Evolutionary conservation across 2,797 vertebrate genomes (phyloP), one percentile per base, ranked within the genome.

Genomic region (Spondyliosoma cantharus): DNA sequence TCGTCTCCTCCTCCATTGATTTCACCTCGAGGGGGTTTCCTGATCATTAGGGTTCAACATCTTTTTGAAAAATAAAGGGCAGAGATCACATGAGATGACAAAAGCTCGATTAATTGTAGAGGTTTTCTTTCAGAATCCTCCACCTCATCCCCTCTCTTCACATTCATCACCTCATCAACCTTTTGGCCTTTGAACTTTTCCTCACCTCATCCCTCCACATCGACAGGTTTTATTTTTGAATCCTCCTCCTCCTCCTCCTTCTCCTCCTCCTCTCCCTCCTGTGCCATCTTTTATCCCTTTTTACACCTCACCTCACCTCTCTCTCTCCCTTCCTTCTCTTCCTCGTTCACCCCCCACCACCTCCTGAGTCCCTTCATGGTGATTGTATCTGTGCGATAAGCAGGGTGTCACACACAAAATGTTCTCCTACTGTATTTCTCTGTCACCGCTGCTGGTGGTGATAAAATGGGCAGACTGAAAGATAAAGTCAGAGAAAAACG

Each of bases 391-490:
- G 56, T 4, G 62, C 83, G 84, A 91, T 91, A 85, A 91, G 80
- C 65, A 16, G 52, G 61, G 82, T 87, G 87, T 90, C 91, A 89
- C 88, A 89, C 87, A 84, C 20, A 1, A 88, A 89, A 87, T 91
- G 85, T 80, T 85, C 74, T 79, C 78, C 87, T 87, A 37, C 37
- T 9, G 37, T 37, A 85, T 90, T 87, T 81, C 76, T 87, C 78
- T 69, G 50, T 54, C 80, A 83, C 87, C 85, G 83, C 68, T 75
- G 49, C 71, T 50, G 74, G 66, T 50, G 74, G 64, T 81, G 76
- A 87, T 79, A 78, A 87, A 87, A 87, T 54, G 45, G 45, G 2
- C 70, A 64, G 58, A 81, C 45, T 61, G 62, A 76, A 70, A 77
- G 83, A 88, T 82, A 84, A 85, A 82, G 87, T 84, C 49, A 74